Base-by-base conservation (phyloP, 2,888 invertebrate genomes). In the Dryobota labecula region DNA sequence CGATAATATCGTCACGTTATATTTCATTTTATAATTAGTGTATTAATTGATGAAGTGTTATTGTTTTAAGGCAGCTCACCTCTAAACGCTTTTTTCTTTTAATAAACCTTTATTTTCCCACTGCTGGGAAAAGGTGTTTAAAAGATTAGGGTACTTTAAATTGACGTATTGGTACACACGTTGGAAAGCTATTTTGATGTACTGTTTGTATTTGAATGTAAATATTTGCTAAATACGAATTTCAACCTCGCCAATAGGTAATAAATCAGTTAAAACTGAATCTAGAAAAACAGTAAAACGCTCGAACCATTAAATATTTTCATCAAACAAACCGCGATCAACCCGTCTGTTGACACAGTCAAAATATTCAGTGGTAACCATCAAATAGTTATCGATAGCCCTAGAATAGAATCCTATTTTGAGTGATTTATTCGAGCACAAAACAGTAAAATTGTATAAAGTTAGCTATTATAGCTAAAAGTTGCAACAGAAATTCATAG, bases 361-460 rank as follows among this genome's bases (percentile, higher is more conserved):
- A 54, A 64, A 80, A 63, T 79, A 64, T 56, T 58, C 74, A 66
- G 58, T 66, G 60, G 75, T 75, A 70, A 62, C 30, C 20, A 73
- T 60, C 51, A 57, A 47, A 76, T 27, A 61, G 76, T 66, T 61
- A 47, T 61, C 38, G 20, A 51, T 51, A 13, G 43, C 20, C 24
- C 54, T 47, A 43, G 36, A 68, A 49, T 30, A 61, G 9, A 20
- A 49, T 33, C 6, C 54, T 18, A 54, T 60, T 74, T 60, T 33
- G 68, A n/a, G 2, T 41, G 27, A 43, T 75, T 60, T 60, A 75
- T 75, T 67, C 24, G 33, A 53, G n/a, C 45, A 43, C 2, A n/a
- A 45, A 51, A 41, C 15, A 5, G n/a, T 75, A 20, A 73, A 51
- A 18, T 57, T 45, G 53, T 24, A 60, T 62, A 20, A 45, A 47